These are phyloP conservation scores for Typhlichthys subterraneus DNA, from an alignment of 2,797 vertebrate genomes.

Conservation along the genomic window DNA sequence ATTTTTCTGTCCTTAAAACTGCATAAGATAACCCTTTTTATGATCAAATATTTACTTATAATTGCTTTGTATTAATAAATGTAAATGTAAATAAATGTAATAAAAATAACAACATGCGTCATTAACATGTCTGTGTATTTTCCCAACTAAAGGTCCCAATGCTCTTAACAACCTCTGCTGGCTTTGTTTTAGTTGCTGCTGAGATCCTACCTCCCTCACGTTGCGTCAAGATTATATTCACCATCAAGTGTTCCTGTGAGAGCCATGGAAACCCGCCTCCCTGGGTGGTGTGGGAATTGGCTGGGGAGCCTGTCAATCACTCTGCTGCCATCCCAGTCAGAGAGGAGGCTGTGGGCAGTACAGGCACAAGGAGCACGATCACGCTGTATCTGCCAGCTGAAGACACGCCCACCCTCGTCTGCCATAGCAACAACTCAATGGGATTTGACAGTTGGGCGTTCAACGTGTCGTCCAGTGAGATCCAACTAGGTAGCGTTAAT, in stretches of 20 bases:
- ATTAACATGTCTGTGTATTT: too few species aligned
- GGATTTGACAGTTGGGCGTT: constrained; percentile 47
- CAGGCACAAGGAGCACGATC: constrained; percentile 50
- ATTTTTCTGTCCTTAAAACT: too few species aligned
- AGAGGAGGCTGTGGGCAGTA: constrained; percentile 29
- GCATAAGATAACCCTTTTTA: too few species aligned
- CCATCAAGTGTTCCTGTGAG: constrained; percentile 62
- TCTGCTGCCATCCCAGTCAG: constrained; percentile 47
- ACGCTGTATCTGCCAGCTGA: constrained; percentile 38
- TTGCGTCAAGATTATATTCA: constrained; percentile 50
- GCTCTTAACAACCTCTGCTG: neutral
- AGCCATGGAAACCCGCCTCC: constrained; percentile 72
- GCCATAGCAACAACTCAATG: constrained; percentile 61
- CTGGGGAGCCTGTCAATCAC: constrained; percentile 50
- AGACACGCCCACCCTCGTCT: constrained; percentile 48
- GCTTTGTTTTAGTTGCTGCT: constrained; percentile 55
- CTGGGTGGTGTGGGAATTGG: constrained; percentile 63
- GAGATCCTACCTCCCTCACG: constrained; percentile 63
- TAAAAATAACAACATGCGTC: too few species aligned
- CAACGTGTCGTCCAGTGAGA: constrained; percentile 48
- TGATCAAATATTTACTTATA: too few species aligned
- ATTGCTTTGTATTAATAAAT: too few species aligned
- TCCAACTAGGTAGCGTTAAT: constrained; percentile 37
- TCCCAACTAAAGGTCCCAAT: neutral
- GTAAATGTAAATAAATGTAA: too few species aligned